Conservation (phyloP, 2,113 vertebrate genomes). For the mouse (Mus musculus) region DNA sequence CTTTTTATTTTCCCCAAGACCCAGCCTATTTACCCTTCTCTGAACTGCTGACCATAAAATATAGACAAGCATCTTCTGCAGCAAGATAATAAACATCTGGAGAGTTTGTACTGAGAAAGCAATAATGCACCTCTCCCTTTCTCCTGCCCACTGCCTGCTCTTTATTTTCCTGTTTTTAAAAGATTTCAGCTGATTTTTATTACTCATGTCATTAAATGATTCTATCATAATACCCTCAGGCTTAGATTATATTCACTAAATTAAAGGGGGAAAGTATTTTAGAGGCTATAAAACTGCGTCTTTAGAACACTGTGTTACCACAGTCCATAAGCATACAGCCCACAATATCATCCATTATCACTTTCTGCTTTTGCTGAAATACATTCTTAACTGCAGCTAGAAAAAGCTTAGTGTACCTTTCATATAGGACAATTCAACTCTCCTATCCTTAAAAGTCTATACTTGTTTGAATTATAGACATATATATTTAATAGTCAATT, state of each 20-base stretch:
- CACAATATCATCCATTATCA: slow-evolving; percentile 67
- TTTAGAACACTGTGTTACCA: slow-evolving; percentile 67
- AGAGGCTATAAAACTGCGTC: slow-evolving; percentile 48
- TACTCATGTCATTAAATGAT: slow-evolving; percentile 72
- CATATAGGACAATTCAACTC: slow-evolving; percentile 19
- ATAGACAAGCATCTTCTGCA: slow-evolving; percentile 89
- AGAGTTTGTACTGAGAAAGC: slow-evolving; percentile 85
- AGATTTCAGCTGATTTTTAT: slow-evolving; percentile 73
- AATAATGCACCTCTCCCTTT: slow-evolving; percentile 78
- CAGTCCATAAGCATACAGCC: slow-evolving; percentile 45
- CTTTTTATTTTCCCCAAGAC: slow-evolving; percentile 90
- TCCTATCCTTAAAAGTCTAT: slow-evolving; percentile 68
- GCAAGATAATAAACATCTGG: slow-evolving; percentile 90
- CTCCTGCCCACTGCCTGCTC: slow-evolving; percentile 28
- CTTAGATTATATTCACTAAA: slow-evolving; percentile 70
- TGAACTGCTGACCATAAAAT: slow-evolving; percentile 92
- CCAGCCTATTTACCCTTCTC: slow-evolving; percentile 90
- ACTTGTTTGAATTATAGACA: slow-evolving; percentile 53
- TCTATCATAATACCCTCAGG: slow-evolving; percentile 60
- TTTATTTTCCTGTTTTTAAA: slow-evolving; percentile 77
- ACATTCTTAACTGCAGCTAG: slow-evolving; percentile 60
- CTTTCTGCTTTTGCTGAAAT: slow-evolving; percentile 67
- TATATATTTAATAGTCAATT: slow-evolving; percentile 32
- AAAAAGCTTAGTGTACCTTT: slow-evolving; percentile 69
- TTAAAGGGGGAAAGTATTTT: slow-evolving; percentile 68